These are phyloP conservation scores for Mustelus asterias DNA, from an alignment of 2,113 vertebrate genomes.

Conservation along the genomic window DNA sequence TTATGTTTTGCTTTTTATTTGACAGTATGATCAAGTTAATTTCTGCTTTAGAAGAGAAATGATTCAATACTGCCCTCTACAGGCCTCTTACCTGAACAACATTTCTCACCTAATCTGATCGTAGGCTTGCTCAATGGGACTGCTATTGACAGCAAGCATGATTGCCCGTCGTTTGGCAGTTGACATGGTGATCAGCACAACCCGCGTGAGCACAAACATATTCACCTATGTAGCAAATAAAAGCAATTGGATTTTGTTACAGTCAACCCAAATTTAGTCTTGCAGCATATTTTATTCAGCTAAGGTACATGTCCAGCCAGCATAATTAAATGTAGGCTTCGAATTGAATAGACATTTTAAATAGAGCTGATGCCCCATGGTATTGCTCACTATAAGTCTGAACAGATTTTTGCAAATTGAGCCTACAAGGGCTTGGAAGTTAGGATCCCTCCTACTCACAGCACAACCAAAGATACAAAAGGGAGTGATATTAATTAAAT, in stretches of 20 bases:
- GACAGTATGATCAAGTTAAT: background rate
- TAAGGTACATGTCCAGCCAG: background rate
- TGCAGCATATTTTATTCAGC: background rate
- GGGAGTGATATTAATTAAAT: background rate
- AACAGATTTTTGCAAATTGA: background rate
- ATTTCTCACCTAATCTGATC: slow-evolving; percentile 58
- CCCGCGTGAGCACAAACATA: slow-evolving; percentile 60
- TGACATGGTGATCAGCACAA: slow-evolving; percentile 63
- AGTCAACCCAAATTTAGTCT: background rate
- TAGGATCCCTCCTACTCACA: background rate
- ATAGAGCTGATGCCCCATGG: background rate
- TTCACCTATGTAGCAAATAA: slow-evolving; percentile 55
- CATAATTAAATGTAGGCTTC: background rate
- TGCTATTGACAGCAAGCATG: slow-evolving; percentile 56
- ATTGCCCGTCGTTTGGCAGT: slow-evolving; percentile 63
- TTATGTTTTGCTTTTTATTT: background rate
- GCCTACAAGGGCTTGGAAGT: background rate
- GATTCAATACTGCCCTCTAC: slow-evolving; percentile 55
- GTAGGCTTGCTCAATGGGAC: slow-evolving; percentile 55
- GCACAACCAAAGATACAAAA: background rate
- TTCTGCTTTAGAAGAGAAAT: background rate
- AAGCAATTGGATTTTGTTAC: too few species aligned
- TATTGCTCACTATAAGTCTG: background rate
- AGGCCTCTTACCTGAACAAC: slow-evolving; percentile 29
- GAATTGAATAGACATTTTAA: background rate